Conservation (phyloP, 2,888 invertebrate genomes). For the Dusona sp. region DNA sequence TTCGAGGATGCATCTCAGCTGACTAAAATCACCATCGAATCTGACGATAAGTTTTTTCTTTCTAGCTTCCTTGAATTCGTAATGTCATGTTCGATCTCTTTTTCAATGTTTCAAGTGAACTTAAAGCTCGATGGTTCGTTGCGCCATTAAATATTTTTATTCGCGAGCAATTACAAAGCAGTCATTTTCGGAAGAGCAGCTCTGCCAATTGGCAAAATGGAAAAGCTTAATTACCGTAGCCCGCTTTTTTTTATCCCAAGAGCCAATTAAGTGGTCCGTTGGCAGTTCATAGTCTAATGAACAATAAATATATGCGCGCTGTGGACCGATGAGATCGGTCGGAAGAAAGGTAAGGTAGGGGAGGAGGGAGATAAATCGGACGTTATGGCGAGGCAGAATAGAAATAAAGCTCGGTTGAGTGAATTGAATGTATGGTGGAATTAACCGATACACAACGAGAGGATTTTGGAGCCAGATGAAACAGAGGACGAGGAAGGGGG, state of each 20-base stretch:
- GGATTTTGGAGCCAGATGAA: background rate
- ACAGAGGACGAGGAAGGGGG: background rate
- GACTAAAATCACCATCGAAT: constrained; percentile 11
- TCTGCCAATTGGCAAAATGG: background rate
- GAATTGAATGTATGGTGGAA: constrained; percentile 45
- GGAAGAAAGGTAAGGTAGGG: background rate
- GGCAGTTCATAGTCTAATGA: constrained; percentile 11
- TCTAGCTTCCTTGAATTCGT: background rate
- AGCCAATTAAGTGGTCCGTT: constrained; percentile 12
- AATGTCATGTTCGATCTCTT: background rate
- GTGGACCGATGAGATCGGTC: constrained; percentile 8
- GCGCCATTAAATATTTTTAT: background rate
- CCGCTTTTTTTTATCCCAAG: background rate
- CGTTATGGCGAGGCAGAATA: constrained; percentile 11
- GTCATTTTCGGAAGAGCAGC: background rate
- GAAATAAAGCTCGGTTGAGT: constrained; percentile 15
- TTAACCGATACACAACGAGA: constrained; percentile 28
- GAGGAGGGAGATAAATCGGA: background rate
- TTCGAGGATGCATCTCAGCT: background rate
- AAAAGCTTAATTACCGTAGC: background rate
- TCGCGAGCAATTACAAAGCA: background rate
- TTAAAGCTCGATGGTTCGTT: background rate
- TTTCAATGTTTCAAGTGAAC: background rate
- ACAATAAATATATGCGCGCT: constrained; percentile 1
- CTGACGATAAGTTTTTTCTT: background rate